Evolutionary conservation across 1,140 invertebrate genomes (phyloP).

Genomic region (Conopomorpha cramerella): DNA sequence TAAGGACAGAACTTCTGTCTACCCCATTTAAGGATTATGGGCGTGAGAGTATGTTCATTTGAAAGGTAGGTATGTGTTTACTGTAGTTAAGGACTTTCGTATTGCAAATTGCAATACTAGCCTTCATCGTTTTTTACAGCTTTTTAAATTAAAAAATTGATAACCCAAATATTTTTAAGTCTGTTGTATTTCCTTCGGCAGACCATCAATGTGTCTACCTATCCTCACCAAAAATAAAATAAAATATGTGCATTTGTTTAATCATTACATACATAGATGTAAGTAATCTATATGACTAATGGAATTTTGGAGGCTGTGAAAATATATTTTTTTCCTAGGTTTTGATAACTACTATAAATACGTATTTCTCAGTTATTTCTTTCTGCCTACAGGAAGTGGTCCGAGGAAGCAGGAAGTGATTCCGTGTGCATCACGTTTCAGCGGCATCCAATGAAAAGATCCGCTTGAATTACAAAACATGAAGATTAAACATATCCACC

Average conservation of each 20-base stretch:
- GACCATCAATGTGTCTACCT: too few relatives aligned
- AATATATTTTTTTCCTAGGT: neutral
- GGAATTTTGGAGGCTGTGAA: neutral
- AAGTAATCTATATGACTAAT: neutral
- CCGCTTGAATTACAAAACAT: constrained; percentile 30
- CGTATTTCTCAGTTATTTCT: neutral
- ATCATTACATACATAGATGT: neutral
- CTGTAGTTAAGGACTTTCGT: too few relatives aligned
- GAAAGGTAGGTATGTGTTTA: too few relatives aligned
- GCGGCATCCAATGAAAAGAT: constrained; percentile 35
- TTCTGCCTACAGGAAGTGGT: too few relatives aligned
- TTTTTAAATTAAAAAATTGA: too few relatives aligned
- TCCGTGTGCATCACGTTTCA: constrained; percentile 42
- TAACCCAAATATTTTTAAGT: too few relatives aligned
- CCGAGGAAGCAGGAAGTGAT: constrained; percentile 40
- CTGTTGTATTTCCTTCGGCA: too few relatives aligned
- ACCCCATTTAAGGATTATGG: too few relatives aligned
- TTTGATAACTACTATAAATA: neutral
- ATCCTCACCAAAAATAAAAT: neutral
- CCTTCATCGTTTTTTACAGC: too few relatives aligned
- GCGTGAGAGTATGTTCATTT: too few relatives aligned
- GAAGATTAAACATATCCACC: constrained; percentile 33
- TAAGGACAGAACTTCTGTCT: too few relatives aligned
- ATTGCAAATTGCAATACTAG: too few relatives aligned
- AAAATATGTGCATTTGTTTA: neutral